Percentiles rank a stretch among this genome's conserved stretches.
Conservation (phyloP, 1,140 invertebrate species). For the Ips nitidus region DNA sequence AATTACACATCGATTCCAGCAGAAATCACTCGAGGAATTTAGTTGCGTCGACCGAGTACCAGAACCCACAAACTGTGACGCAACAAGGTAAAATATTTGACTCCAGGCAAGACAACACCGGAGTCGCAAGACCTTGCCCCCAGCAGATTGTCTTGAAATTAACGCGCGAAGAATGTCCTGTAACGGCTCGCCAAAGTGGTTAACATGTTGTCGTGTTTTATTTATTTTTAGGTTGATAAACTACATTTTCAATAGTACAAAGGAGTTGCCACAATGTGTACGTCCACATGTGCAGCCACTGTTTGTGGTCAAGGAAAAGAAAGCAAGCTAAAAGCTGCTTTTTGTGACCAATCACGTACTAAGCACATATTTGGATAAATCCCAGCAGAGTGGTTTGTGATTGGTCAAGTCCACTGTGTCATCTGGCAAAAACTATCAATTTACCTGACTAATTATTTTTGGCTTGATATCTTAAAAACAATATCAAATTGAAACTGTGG, state of each 20-base stretch:
- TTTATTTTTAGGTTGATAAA: conserved; percentile 23
- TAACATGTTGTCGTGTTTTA: conserved; percentile 23
- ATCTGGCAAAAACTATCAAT: no score
- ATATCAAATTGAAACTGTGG: no score
- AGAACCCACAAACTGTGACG: conserved; percentile 20
- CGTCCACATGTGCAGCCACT: background rate
- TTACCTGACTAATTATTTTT: no score
- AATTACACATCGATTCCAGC: conserved; percentile 4
- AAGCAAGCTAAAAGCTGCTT: no score
- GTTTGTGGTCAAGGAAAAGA: no score
- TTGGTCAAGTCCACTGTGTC: no score
- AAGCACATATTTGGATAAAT: no score
- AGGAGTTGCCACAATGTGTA: conserved; percentile 17
- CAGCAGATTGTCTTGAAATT: conserved; percentile 29
- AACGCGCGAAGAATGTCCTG: conserved; percentile 31
- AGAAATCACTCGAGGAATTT: conserved; percentile 9
- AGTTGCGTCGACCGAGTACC: conserved; percentile 3
- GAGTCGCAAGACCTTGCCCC: conserved; percentile 20
- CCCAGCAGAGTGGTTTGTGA: background rate
- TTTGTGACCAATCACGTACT: no score
- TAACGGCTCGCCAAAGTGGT: conserved; percentile 30
- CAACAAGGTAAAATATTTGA: conserved; percentile 28
- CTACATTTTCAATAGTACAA: conserved; percentile 28
- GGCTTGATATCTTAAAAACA: no score
- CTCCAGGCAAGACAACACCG: conserved; percentile 27